Base-by-base conservation (phyloP, 2,888 invertebrate species). In the Cotesia congregata region DNA sequence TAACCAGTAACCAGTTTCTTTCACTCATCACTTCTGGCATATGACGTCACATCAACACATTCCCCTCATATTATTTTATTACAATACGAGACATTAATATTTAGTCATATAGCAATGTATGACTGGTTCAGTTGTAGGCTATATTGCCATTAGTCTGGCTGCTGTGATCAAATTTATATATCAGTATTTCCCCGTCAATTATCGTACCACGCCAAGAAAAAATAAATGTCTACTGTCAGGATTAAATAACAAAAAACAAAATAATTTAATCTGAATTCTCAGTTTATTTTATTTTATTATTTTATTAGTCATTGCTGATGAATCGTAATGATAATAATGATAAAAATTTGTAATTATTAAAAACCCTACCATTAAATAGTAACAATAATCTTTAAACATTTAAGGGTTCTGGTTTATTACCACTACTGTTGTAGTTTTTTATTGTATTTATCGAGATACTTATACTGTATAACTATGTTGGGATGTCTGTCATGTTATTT, bases 1-100 rank as follows among this genome's bases (percentile, higher is more conserved):
- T 50, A 50, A 50, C 50, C 50, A 50, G 50, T 50, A 50, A 50
- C 50, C 50, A 50, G 50, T 50, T 50, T 50, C 50, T 50, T 50
- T 50, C 50, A 50, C 50, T 50, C 50, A 50, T 50, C 50, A 50
- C 50, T 50, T 2, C 50, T 50, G 50, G 9, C 50, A 50, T 50
- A 50, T 50, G 50, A 50, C 50, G 50, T 50, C 50, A 50, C 50
- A 50, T 50, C 12, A 7, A 50, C 7, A 50, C 50, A 50, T 50
- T 50, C 50, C 50, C 50, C 50, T 50, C 12, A 4, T 50, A 50
- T 50, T 50, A 50, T 50, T 50, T 50, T 50, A 50, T 50, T 50
- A 12, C 12, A 50, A 50, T 9, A 50, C 50, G 12, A 50, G 9
- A 50, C 50, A 50, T 50, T 50, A 50, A 50, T 50, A 50, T 50